Conservation (phyloP, 2,113 vertebrate genomes). For the Edolisoma coerulescens region DNA sequence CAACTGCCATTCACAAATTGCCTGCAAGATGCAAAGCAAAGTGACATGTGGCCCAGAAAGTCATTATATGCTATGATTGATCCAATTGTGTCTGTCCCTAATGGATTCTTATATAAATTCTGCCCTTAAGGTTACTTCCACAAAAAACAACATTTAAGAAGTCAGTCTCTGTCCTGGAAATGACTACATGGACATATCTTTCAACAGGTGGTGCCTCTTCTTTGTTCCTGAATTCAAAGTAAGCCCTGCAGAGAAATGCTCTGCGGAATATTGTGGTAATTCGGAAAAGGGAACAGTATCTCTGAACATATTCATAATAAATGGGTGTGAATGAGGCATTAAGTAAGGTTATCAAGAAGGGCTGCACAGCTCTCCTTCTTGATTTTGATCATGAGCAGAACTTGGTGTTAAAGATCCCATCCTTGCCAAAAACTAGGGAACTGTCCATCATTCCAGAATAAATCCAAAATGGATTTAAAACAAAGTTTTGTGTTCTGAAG, state of each 20-base stretch:
- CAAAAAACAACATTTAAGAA: background rate
- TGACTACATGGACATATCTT: background rate
- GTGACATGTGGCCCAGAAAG: constrained; percentile 24
- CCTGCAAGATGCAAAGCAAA: constrained; percentile 35
- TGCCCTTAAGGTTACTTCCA: background rate
- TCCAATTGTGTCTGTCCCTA: background rate
- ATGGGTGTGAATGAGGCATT: background rate
- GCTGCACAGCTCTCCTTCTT: background rate
- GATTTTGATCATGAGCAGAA: background rate
- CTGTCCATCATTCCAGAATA: background rate
- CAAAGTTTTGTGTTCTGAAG: background rate
- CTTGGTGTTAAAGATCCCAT: background rate
- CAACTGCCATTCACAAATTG: constrained; percentile 60
- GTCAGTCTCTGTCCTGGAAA: background rate
- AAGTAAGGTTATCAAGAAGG: background rate
- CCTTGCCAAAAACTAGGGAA: background rate
- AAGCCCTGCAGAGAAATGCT: background rate
- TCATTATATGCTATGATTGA: constrained; percentile 23
- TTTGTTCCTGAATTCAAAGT: background rate
- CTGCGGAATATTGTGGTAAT: background rate
- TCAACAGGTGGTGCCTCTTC: background rate
- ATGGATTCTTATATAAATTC: background rate
- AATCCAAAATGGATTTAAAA: background rate
- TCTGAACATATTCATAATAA: background rate
- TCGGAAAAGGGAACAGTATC: background rate